These are phyloP conservation scores for Lophius piscatorius DNA, from an alignment of 2,113 vertebrate genomes.

Conservation along the genomic window DNA sequence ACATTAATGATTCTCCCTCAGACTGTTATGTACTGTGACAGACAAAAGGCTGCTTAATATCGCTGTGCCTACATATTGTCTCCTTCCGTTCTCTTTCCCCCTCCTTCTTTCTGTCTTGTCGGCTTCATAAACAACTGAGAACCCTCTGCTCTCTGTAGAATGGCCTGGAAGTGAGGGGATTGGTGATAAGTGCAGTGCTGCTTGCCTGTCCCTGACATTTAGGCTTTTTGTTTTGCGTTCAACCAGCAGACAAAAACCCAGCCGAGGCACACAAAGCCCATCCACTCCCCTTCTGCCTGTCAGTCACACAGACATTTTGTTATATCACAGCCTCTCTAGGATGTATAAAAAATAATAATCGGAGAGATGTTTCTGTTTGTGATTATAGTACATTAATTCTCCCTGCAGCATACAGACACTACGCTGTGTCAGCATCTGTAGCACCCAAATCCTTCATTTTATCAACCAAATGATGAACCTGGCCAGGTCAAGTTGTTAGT, in stretches of 20 bases:
- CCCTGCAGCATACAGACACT: neutral
- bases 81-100: constrained; percentile 23
- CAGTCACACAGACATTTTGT: constrained; percentile 35
- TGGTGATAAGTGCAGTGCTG: constrained; percentile 61
- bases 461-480: constrained; percentile 16
- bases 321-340: constrained; percentile 24
- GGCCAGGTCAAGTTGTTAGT: neutral
- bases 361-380: neutral
- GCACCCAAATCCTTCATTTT: constrained; percentile 11
- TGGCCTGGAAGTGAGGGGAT: constrained; percentile 52
- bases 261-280: constrained; percentile 38
- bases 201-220: constrained; percentile 68
- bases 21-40: constrained; percentile 49
- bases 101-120: constrained; percentile 9
- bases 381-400: constrained; percentile 16
- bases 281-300: constrained; percentile 25
- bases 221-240: constrained; percentile 58
- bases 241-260: constrained; percentile 51
- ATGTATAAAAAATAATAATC: neutral
- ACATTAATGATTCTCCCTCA: constrained; percentile 36
- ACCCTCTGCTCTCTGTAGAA: constrained; percentile 52
- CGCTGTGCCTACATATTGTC: constrained; percentile 49
- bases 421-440: constrained; percentile 8
- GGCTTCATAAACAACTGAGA: constrained; percentile 53
- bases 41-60: constrained; percentile 64